Evolutionary conservation across 1,140 invertebrate genomes (phyloP).

Genomic region (Macrosteles quadrilineatus): DNA sequence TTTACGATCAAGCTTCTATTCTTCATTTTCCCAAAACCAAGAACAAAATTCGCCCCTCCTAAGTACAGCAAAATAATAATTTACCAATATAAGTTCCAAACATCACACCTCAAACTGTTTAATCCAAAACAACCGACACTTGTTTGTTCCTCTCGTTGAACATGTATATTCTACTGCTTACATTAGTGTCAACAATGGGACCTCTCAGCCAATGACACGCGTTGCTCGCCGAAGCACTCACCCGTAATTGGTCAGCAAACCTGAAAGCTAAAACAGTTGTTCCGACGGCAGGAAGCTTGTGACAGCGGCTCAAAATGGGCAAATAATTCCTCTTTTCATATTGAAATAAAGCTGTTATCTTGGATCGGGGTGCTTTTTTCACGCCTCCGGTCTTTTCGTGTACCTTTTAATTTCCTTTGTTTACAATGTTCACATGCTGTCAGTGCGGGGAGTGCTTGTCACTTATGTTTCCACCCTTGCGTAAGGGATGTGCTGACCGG

Average conservation of each 20-base stretch:
- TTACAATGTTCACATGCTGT: background rate
- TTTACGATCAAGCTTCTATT: too few relatives aligned
- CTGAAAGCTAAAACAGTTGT: background rate
- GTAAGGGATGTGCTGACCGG: too few relatives aligned
- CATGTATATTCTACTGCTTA: too few relatives aligned
- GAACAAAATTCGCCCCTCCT: too few relatives aligned
- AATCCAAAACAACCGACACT: too few relatives aligned
- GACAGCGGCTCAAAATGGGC: background rate
- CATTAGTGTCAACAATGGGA: background rate
- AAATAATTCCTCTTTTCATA: slow-evolving; percentile 13
- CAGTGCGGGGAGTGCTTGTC: background rate
- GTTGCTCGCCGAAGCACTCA: background rate
- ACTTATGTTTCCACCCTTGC: too few relatives aligned
- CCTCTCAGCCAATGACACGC: background rate
- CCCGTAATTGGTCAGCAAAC: background rate
- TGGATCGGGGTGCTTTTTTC: background rate
- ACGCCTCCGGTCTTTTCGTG: background rate
- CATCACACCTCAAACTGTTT: too few relatives aligned
- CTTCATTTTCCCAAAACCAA: too few relatives aligned
- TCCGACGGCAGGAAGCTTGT: slow-evolving; percentile 1
- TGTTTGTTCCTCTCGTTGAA: too few relatives aligned
- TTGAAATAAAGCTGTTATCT: slow-evolving; percentile 13
- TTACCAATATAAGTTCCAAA: too few relatives aligned
- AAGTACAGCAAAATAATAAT: too few relatives aligned
- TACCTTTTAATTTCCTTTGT: slow-evolving; percentile 6